Conservation (phyloP, 2,888 invertebrate genomes). For the Heliconius sara region DNA sequence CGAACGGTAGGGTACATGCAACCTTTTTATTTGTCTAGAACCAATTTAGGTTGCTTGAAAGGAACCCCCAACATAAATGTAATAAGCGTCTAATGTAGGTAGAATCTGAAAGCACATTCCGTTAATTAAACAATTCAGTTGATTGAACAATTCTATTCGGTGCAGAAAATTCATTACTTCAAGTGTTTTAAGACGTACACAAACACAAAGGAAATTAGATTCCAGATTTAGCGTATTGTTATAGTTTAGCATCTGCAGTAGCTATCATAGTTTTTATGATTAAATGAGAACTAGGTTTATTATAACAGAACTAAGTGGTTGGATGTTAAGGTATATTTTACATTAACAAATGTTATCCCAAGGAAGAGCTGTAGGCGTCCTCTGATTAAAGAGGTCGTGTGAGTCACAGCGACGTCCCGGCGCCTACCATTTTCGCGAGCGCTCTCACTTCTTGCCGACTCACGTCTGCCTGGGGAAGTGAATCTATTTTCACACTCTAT, state of each 20-base stretch:
- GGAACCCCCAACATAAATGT: slow-evolving; percentile 18
- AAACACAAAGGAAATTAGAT: slow-evolving; percentile 42
- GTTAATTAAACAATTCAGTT: slow-evolving; percentile 30
- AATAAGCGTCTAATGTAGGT: slow-evolving; percentile 22
- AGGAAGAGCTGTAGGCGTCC: slow-evolving; percentile 55
- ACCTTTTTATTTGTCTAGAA: slow-evolving; percentile 24
- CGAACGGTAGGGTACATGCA: not conserved
- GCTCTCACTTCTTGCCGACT: slow-evolving; percentile 57
- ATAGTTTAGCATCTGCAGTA: slow-evolving; percentile 47
- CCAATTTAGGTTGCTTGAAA: slow-evolving; percentile 17
- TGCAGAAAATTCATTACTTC: slow-evolving; percentile 24
- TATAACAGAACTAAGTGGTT: slow-evolving; percentile 8
- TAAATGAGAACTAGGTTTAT: slow-evolving; percentile 1
- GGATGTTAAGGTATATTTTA: slow-evolving; percentile 50
- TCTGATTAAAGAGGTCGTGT: slow-evolving; percentile 69
- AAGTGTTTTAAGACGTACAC: slow-evolving; percentile 34
- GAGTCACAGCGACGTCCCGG: slow-evolving; percentile 75
- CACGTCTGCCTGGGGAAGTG: slow-evolving; percentile 52
- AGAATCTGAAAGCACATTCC: slow-evolving; percentile 17
- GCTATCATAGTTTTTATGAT: slow-evolving; percentile 45
- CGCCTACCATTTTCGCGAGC: slow-evolving; percentile 63
- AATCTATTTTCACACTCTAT: slow-evolving; percentile 62
- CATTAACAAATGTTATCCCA: slow-evolving; percentile 50
- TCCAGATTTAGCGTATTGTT: slow-evolving; percentile 49
- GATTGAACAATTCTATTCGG: slow-evolving; percentile 28